Percentiles rank a stretch among this genome's conserved stretches.
These are phyloP conservation scores for Spisula solida DNA, from an alignment of 2,888 invertebrate genomes.

Conservation along the genomic window DNA sequence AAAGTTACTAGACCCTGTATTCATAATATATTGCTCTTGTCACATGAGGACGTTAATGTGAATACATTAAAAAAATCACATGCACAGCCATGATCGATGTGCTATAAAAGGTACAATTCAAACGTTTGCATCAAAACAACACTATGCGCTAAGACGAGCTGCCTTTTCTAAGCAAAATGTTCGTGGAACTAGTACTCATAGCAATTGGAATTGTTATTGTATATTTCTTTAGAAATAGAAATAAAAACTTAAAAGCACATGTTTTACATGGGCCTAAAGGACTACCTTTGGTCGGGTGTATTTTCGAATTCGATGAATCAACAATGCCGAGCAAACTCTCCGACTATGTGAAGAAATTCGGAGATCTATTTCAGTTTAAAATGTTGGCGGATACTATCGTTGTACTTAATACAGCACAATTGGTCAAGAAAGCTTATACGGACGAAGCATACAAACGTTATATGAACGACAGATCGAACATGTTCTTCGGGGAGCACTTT, in stretches of 20 bases:
- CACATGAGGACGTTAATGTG: too few relatives aligned
- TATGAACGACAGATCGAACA: slow-evolving; percentile 12
- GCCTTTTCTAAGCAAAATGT: not conserved
- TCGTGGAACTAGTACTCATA: not conserved
- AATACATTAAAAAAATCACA: too few relatives aligned
- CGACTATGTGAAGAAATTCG: slow-evolving; percentile 12
- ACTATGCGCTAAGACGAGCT: too few relatives aligned
- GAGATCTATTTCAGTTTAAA: slow-evolving; percentile 6
- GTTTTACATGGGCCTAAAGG: not conserved
- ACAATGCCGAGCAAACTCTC: slow-evolving; percentile 6
- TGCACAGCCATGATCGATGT: too few relatives aligned
- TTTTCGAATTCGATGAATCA: not conserved
- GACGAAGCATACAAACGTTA: not conserved
- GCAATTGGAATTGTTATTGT: not conserved
- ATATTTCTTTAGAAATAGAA: not conserved
- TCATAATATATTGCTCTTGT: too few relatives aligned
- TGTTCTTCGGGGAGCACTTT: slow-evolving; percentile 23
- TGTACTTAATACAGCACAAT: not conserved
- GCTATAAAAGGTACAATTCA: too few relatives aligned
- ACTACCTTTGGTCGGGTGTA: not conserved
- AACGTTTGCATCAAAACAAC: too few relatives aligned
- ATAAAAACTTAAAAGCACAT: not conserved
- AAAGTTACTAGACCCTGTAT: too few relatives aligned
- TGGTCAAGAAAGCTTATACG: not conserved
- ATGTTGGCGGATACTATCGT: not conserved